These are phyloP conservation scores for Myotis brandtii DNA, from an alignment of 2,113 vertebrate species.

Conservation along the genomic window DNA sequence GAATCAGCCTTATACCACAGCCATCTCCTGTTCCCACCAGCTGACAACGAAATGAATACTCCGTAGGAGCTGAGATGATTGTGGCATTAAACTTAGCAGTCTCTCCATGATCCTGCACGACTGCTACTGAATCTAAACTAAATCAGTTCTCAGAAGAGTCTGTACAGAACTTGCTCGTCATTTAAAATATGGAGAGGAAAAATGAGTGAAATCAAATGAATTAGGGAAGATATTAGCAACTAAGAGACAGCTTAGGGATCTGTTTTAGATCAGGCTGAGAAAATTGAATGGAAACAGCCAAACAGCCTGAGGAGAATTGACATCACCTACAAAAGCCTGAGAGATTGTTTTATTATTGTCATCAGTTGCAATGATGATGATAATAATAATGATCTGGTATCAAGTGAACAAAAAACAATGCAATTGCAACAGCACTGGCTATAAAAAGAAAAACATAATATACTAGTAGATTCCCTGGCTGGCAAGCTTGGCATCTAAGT, in stretches of 20 bases:
- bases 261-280: slow-evolving; percentile 64
- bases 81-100: slow-evolving; percentile 84
- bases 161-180: slow-evolving; percentile 84
- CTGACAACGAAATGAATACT: slow-evolving; percentile 91
- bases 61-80: slow-evolving; percentile 87
- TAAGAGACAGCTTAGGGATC: slow-evolving; percentile 52
- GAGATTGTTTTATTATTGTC: slow-evolving; percentile 66
- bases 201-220: slow-evolving; percentile 70
- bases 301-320: slow-evolving; percentile 41
- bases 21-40: slow-evolving; percentile 86
- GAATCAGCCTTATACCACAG: slow-evolving; percentile 83
- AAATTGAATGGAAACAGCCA: slow-evolving; percentile 52
- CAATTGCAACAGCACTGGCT: background rate
- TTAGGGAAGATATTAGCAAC: slow-evolving; percentile 66
- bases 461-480: background rate
- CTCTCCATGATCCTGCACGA: slow-evolving; percentile 81
- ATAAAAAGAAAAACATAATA: background rate
- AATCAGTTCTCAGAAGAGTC: slow-evolving; percentile 86
- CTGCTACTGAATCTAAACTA: slow-evolving; percentile 85
- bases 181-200: slow-evolving; percentile 86
- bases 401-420: slow-evolving; percentile 51
- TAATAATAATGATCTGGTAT: slow-evolving; percentile 53
- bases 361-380: slow-evolving; percentile 56
- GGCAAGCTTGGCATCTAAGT: background rate
- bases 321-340: background rate